These are phyloP conservation scores for Diorhabda sublineata DNA, from an alignment of 1,140 invertebrate genomes.

Conservation along the genomic window DNA sequence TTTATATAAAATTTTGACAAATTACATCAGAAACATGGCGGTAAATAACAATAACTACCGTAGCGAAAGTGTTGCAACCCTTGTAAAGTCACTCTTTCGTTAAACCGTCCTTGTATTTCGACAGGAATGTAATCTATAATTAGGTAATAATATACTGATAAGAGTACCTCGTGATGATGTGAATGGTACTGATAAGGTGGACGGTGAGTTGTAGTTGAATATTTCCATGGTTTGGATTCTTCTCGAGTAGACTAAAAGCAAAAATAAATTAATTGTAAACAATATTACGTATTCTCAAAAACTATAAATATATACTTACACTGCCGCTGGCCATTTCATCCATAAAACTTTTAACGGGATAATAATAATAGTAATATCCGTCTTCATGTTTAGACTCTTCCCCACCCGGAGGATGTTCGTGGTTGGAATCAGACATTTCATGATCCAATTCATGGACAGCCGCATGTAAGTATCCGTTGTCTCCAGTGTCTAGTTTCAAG, in stretches of 20 bases:
- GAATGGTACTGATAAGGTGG: constrained; percentile 41
- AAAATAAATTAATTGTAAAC: not conserved
- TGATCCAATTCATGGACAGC: constrained; percentile 38
- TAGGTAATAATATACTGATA: not conserved
- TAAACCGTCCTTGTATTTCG: too few species aligned
- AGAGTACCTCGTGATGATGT: constrained; percentile 41
- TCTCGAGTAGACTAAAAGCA: not conserved
- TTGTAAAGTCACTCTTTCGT: too few species aligned
- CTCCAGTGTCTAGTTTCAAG: constrained; percentile 37
- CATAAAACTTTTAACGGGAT: constrained; percentile 45
- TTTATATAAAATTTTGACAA: too few species aligned
- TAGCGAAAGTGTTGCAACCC: too few species aligned
- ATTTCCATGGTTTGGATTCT: not conserved
- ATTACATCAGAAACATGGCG: too few species aligned
- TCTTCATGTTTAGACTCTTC: constrained; percentile 26
- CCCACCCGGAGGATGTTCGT: constrained; percentile 1
- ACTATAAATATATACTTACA: not conserved
- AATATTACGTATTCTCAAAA: not conserved
- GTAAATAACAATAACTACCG: too few species aligned
- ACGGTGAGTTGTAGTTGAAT: constrained; percentile 25
- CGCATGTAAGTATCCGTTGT: constrained; percentile 33
- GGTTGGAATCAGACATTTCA: constrained; percentile 9
- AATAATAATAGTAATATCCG: constrained; percentile 46
- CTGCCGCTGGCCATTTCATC: constrained; percentile 31
- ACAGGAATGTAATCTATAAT: not conserved